These are phyloP conservation scores for Ephialtes manifestator DNA, from an alignment of 2,888 invertebrate species.

Conservation along the genomic window DNA sequence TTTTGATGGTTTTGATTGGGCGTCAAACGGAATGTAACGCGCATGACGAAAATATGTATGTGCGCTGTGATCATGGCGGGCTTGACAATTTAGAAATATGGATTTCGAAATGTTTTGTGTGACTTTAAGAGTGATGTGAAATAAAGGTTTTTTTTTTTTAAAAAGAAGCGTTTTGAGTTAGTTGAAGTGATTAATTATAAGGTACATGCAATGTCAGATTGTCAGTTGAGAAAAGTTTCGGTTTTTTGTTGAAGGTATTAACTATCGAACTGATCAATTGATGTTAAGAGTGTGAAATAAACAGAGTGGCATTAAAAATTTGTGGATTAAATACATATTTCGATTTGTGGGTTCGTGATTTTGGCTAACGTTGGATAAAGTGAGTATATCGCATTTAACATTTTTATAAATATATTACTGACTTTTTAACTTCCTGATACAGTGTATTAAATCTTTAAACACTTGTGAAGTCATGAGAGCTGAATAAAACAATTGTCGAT, in stretches of 20 bases:
- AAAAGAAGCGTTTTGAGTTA: background rate
- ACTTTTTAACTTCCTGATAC: background rate
- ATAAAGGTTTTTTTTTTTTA: background rate
- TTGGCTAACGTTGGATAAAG: slow-evolving; percentile 10
- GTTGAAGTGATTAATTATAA: background rate
- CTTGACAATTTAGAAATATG: background rate
- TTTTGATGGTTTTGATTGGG: background rate
- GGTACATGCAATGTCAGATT: background rate
- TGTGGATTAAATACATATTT: slow-evolving; percentile 18
- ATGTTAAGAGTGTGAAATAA: background rate
- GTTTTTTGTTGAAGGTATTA: background rate
- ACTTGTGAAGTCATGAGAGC: background rate
- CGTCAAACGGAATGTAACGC: background rate
- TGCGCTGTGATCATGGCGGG: background rate
- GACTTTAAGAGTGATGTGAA: slow-evolving; percentile 36
- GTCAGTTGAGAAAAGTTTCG: background rate
- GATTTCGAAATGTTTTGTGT: slow-evolving; percentile 6
- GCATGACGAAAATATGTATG: background rate
- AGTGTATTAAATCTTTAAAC: background rate
- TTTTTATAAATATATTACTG: background rate
- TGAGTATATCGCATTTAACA: slow-evolving; percentile 2
- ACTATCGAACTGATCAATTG: background rate
- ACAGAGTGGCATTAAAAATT: background rate
- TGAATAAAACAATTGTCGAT: background rate
- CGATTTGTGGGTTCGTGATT: background rate